Evolutionary conservation across 2,888 invertebrate genomes (phyloP).

Genomic region (Thymelicus sylvestris): DNA sequence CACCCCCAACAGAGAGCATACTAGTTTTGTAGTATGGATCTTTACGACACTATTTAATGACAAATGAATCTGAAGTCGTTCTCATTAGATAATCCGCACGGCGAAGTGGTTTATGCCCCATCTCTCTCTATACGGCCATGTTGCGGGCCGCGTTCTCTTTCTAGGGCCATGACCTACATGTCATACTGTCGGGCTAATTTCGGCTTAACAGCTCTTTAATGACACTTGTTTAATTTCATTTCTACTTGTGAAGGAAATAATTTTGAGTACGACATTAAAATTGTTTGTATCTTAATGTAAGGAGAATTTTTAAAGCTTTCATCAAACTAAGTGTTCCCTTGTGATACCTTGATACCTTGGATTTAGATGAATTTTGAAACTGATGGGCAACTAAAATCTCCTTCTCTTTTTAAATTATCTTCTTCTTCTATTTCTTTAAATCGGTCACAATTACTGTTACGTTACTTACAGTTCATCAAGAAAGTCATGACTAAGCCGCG

Average conservation of each 20-base stretch:
- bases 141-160: constrained; percentile 14
- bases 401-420: too few relatives aligned
- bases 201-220: constrained; percentile 9
- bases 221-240: not conserved
- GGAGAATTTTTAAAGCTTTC: too few relatives aligned
- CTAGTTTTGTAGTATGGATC: not conserved
- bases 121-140: constrained; percentile 46
- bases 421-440: too few relatives aligned
- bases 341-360: too few relatives aligned
- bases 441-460: too few relatives aligned
- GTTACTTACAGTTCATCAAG: too few relatives aligned
- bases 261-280: not conserved
- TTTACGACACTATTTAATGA: constrained; percentile 11
- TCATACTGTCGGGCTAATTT: constrained; percentile 47
- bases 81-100: constrained; percentile 13
- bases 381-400: too few relatives aligned
- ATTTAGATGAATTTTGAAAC: too few relatives aligned
- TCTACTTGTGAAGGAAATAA: not conserved
- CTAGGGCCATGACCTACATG: constrained; percentile 63
- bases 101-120: constrained; percentile 38
- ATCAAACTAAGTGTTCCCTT: too few relatives aligned
- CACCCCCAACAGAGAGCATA: too few relatives aligned
- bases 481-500: too few relatives aligned
- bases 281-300: too few relatives aligned
- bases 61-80: constrained; percentile 9